Percentiles rank a stretch among this genome's conserved stretches.
These are phyloP conservation scores for Notiomystis cincta DNA, from an alignment of 2,113 vertebrate species.

Conservation along the genomic window DNA sequence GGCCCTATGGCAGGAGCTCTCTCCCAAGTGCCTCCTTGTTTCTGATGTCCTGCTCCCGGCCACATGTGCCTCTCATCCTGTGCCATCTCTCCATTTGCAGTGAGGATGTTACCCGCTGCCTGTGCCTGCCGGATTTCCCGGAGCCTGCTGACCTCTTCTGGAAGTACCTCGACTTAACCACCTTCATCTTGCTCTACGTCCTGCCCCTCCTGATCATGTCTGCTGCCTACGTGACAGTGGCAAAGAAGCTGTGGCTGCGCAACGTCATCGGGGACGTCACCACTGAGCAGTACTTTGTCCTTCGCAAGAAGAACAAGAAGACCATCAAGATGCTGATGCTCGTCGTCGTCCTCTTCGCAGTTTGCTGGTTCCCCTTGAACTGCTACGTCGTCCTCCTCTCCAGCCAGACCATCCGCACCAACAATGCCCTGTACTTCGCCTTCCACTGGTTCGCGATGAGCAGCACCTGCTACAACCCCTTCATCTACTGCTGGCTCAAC, in stretches of 20 bases:
- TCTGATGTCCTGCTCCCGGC: fast-evolving
- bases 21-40: background rate
- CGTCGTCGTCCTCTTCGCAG: conserved; percentile 87
- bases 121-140: conserved; percentile 90
- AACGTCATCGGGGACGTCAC: conserved; percentile 88
- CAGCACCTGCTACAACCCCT: conserved; percentile 96
- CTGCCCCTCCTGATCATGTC: conserved; percentile 90
- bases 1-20: background rate
- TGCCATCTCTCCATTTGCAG: conserved; percentile 42
- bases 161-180: conserved; percentile 90
- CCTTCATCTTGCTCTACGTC: conserved; percentile 88
- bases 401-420: conserved; percentile 85
- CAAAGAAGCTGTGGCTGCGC: conserved; percentile 86
- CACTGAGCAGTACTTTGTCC: conserved; percentile 83
- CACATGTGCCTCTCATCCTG: background rate
- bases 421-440: conserved; percentile 86
- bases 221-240: conserved; percentile 82
- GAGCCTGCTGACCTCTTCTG: conserved; percentile 91
- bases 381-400: conserved; percentile 91
- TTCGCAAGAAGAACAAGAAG: conserved; percentile 81
- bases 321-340: conserved; percentile 92
- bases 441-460: conserved; percentile 97
- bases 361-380: conserved; percentile 96
- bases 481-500: conserved; percentile 95
- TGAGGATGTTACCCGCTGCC: conserved; percentile 79